Conservation (phyloP, 2,113 vertebrate genomes). For the Callipepla squamata region DNA sequence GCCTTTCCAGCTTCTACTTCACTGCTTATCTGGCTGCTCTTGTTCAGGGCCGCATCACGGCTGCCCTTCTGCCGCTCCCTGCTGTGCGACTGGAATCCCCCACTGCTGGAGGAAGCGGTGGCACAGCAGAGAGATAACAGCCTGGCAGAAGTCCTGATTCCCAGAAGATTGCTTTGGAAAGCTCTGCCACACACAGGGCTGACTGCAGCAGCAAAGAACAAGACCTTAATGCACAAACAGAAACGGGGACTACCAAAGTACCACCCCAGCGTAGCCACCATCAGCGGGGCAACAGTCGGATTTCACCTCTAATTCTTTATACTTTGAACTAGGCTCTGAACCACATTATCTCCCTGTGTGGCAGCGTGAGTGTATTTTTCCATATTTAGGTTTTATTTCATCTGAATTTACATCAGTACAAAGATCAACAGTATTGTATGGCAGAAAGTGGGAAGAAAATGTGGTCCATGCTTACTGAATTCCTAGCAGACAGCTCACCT, state of each 20-base stretch:
- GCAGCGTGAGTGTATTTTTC: not conserved
- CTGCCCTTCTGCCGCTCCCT: not conserved
- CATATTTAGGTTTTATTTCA: not conserved
- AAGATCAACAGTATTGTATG: not conserved
- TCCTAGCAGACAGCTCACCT: not conserved
- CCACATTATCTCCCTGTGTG: not conserved
- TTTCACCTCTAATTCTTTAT: not conserved
- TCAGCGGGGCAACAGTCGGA: not conserved
- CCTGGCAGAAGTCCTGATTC: not conserved
- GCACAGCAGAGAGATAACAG: rapidly evolving
- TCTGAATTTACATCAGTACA: not conserved
- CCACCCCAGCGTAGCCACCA: not conserved
- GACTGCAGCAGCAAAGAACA: rapidly evolving
- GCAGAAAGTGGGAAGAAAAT: not conserved
- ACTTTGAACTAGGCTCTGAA: not conserved
- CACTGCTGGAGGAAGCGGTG: not conserved
- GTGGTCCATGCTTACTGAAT: not conserved
- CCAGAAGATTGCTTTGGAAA: rapidly evolving
- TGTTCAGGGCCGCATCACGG: rapidly evolving
- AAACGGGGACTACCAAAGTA: not conserved
- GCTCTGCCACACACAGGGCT: not conserved
- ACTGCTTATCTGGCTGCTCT: not conserved
- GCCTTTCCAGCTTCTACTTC: not conserved
- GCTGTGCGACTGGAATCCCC: not conserved
- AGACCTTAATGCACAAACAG: not conserved